Base-by-base conservation (phyloP, 2,888 invertebrate genomes). In the Protophormia terraenovae region DNA sequence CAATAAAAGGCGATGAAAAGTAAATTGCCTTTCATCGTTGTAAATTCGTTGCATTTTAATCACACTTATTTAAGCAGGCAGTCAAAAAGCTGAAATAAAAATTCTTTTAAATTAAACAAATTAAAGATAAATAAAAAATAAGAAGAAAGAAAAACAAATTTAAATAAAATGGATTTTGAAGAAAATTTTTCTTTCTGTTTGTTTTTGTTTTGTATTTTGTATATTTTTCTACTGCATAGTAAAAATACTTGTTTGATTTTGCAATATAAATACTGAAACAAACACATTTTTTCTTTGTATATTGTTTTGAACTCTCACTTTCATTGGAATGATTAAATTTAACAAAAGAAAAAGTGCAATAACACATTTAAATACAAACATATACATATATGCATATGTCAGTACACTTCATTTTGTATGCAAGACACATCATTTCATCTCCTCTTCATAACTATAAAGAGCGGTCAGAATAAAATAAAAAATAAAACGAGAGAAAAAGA, bases 301-400 rank as follows among this genome's bases (percentile, higher is more conserved):
- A 38, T 64, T 64, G n/a, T 58, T 38, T 16, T 32, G 45, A 38
- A 78, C 78, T 78, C 22, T 78, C 71, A 71, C 78, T 78, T 78
- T 78, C 35, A 19, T 10, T 29, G 14, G 24, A 62, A 71, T 16
- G 22, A 69, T 41, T 60, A 14, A 78, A 69, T 78, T 50, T 55
- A 47, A 69, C 24, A 47, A 22, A 64, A 35, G 5, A 50, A 71
- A 62, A 71, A 47, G 45, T 67, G 47, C 77, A 69, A 35, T 19
- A 58, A 60, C 32, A 67, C 66, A 53, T n/a, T n/a, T n/a, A n/a
- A n/a, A n/a, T n/a, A n/a, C n/a, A n/a, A n/a, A 58, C 1, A 35
- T 1, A 10, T 12, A 5, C 62, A 62, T n/a, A n/a, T n/a, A n/a
- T n/a, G n/a, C n/a, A n/a, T n/a, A n/a, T n/a, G 2, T n/a, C 16